Evolutionary conservation across 2,113 vertebrate species (phyloP), one percentile per base, ranked within the genome.

Genomic region (Taurulus bubalis): DNA sequence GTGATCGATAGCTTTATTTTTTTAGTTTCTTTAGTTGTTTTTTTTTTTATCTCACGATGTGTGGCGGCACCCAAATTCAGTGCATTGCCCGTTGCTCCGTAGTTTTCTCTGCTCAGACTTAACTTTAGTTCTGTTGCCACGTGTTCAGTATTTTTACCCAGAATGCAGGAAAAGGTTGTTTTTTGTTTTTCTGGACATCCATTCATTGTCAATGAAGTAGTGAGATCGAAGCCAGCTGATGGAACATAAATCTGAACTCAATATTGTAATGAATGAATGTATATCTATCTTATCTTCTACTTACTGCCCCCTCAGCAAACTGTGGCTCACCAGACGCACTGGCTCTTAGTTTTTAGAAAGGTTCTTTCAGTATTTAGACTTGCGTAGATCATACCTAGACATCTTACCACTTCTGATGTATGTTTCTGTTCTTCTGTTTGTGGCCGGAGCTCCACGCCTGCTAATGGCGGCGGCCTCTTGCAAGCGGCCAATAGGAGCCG

Each of bases 1-100:
- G 87, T 96, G 94, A 96, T 87, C 79, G 86, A 95, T 91, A 94
- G 94, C 91, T 96, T 95, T 95, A 93, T 94, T 95, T 87, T 75
- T 92, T 89, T 45, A 42, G 40, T 88, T 88, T 89, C 93, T 15
- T 15, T 45, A 9, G 12, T 34, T 53, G 92, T 92, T 69, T 82
- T 90, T 86, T 92, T 92, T 93, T 95, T 95, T 94, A 91, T 73
- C 53, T 51, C 0, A 80, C 94, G 94, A 93, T 93, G 94, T 93
- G 90, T 92, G 87, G 94, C 90, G 67, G 84, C 91, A 90, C 79
- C 86, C 89, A 76, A 86, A 40, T 69, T 69, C 30, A 71, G 45
- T 75, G 32, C 55, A 80, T 71, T 53, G 59, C 82, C 84, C 42
- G 65, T 84, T 68, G 56, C 81, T 64, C 76, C 77, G 30, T 63